These are phyloP conservation scores for Trigoniulus corallinus DNA, from an alignment of 1,140 invertebrate genomes.

Conservation along the genomic window DNA sequence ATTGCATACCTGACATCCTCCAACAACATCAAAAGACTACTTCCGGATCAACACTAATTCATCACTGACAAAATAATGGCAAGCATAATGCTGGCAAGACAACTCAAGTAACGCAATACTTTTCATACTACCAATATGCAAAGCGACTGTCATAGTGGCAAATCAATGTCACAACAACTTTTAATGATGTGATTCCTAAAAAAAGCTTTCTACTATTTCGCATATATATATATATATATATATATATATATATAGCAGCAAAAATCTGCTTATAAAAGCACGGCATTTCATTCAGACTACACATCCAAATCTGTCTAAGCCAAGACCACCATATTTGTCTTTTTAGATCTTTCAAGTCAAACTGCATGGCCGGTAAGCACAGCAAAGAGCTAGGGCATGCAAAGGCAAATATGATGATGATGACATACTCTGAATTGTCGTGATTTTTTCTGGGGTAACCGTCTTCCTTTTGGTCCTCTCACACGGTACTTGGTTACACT, in stretches of 20 bases:
- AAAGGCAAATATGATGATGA: background rate
- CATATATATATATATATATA: too few relatives aligned
- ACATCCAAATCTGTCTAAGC: background rate
- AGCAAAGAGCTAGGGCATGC: background rate
- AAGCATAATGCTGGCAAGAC: too few relatives aligned
- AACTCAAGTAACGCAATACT: too few relatives aligned
- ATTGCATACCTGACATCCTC: too few relatives aligned
- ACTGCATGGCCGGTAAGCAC: background rate
- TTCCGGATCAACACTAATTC: too few relatives aligned
- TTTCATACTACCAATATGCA: too few relatives aligned
- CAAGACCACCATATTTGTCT: background rate
- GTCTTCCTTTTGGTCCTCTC: conserved; percentile 19
- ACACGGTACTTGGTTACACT: conserved; percentile 16
- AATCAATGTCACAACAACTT: too few relatives aligned
- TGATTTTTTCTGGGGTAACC: conserved; percentile 16
- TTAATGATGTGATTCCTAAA: too few relatives aligned
- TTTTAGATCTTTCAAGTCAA: background rate
- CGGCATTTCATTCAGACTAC: background rate
- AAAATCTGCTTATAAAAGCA: background rate
- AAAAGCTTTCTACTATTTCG: too few relatives aligned
- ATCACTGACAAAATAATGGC: too few relatives aligned
- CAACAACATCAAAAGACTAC: too few relatives aligned
- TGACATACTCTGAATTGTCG: conserved; percentile 9
- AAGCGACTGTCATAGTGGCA: too few relatives aligned
- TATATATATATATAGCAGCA: background rate